Conservation (phyloP, 2,888 invertebrate species). For the Tineola bisselliella region DNA sequence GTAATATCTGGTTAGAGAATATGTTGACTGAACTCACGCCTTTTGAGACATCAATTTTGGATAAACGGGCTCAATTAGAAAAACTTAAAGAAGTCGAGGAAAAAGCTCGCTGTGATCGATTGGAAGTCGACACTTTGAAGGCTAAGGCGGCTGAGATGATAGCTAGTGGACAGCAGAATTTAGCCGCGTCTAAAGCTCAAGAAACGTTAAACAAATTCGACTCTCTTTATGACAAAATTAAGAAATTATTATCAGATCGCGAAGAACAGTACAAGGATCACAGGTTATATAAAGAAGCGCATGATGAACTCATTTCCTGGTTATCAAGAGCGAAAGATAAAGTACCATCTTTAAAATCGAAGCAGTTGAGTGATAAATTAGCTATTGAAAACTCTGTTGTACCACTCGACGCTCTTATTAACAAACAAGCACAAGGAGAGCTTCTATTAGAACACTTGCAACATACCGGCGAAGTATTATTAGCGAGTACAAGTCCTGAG, state of each 20-base stretch:
- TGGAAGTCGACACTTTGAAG: conserved; percentile 87
- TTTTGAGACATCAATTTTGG: conserved; percentile 82
- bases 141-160: conserved; percentile 87
- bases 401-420: conserved; percentile 85
- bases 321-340: conserved; percentile 87
- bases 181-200: conserved; percentile 85
- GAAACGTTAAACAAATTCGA: conserved; percentile 87
- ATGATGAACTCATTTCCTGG: conserved; percentile 91
- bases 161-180: conserved; percentile 84
- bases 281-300: conserved; percentile 88
- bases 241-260: conserved; percentile 78
- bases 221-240: conserved; percentile 77
- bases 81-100: conserved; percentile 87
- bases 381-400: conserved; percentile 89
- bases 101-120: conserved; percentile 87
- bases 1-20: conserved; percentile 80
- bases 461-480: conserved; percentile 86
- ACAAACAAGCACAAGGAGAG: conserved; percentile 92
- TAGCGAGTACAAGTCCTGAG: conserved; percentile 82
- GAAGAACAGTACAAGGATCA: conserved; percentile 91
- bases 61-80: conserved; percentile 87
- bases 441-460: conserved; percentile 85
- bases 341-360: conserved; percentile 86
- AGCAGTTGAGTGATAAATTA: conserved; percentile 84
- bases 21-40: conserved; percentile 77